Conservation (phyloP, 2,888 invertebrate genomes). For the Callyntrura sp. region DNA sequence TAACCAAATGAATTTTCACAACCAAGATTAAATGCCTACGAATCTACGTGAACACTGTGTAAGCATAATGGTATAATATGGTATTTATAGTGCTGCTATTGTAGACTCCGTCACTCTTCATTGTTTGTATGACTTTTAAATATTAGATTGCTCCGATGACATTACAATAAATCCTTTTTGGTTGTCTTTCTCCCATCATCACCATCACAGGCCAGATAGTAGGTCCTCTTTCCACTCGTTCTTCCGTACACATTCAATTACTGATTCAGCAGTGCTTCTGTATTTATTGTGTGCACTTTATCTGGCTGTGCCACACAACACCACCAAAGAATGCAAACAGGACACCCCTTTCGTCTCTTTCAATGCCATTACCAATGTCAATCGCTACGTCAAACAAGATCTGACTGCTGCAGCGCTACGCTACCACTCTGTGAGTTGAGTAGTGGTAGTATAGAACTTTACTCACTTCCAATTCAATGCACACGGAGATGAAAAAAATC, state of each 20-base stretch:
- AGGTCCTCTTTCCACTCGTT: constrained; percentile 18
- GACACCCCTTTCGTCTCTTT: constrained; percentile 43
- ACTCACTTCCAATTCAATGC: constrained; percentile 10
- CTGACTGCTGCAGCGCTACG: constrained; percentile 9
- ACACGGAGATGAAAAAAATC: constrained; percentile 13
- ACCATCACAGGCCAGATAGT: not conserved
- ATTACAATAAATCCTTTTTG: constrained; percentile 61
- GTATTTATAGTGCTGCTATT: constrained; percentile 1
- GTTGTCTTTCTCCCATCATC: constrained; percentile 16
- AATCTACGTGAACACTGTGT: not conserved
- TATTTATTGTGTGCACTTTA: constrained; percentile 37
- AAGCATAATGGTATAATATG: not conserved
- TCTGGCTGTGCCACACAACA: constrained; percentile 59
- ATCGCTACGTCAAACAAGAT: constrained; percentile 60
- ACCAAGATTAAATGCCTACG: not conserved
- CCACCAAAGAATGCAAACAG: not conserved
- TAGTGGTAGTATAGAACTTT: too few species aligned
- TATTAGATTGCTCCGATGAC: constrained; percentile 49
- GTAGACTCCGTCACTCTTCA: not conserved
- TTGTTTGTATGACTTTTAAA: constrained; percentile 45
- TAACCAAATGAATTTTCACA: constrained; percentile 50
- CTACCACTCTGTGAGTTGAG: too few species aligned
- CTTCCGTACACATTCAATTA: constrained; percentile 35
- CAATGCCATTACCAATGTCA: constrained; percentile 66
- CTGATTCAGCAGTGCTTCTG: constrained; percentile 5